Evolutionary conservation across 2,888 invertebrate genomes (phyloP).

Genomic region (Lithophane ornitopus): DNA sequence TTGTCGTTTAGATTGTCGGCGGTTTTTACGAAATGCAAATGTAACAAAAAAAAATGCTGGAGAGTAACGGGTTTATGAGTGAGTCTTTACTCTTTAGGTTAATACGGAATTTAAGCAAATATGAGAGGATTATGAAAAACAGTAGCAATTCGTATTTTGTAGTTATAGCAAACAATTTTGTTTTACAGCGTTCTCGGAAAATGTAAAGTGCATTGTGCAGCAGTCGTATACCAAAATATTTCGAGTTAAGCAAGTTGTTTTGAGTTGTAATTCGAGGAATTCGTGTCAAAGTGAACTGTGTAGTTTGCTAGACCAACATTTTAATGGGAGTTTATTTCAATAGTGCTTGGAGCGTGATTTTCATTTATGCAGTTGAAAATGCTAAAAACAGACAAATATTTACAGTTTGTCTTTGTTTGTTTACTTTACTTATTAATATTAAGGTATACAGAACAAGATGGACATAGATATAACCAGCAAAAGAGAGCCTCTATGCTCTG

Average conservation of each 20-base stretch:
- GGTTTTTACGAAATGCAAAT: constrained; percentile 74
- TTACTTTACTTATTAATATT: not conserved
- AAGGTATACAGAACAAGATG: not conserved
- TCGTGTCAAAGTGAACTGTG: constrained; percentile 41
- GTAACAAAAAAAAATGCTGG: constrained; percentile 70
- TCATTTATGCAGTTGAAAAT: not conserved
- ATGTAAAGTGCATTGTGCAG: constrained; percentile 37
- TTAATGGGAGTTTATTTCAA: constrained; percentile 18
- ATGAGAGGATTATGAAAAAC: constrained; percentile 38
- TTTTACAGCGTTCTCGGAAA: constrained; percentile 24
- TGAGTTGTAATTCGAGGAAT: constrained; percentile 22
- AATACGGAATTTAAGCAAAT: constrained; percentile 46
- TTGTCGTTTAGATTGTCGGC: constrained; percentile 77
- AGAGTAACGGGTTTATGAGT: constrained; percentile 70
- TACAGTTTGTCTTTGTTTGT: no score
- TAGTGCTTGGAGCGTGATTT: not conserved
- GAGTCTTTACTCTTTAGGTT: constrained; percentile 61
- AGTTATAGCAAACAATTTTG: constrained; percentile 32
- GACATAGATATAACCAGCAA: not conserved
- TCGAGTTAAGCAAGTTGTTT: constrained; percentile 40
- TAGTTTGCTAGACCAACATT: constrained; percentile 32
- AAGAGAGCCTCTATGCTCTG: not conserved
- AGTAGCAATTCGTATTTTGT: constrained; percentile 23
- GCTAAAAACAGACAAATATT: not conserved
- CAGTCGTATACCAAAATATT: constrained; percentile 34